phyloP scores from a whole-genome alignment of 2,888 invertebrate species.

The Phalera bucephala region DNA sequence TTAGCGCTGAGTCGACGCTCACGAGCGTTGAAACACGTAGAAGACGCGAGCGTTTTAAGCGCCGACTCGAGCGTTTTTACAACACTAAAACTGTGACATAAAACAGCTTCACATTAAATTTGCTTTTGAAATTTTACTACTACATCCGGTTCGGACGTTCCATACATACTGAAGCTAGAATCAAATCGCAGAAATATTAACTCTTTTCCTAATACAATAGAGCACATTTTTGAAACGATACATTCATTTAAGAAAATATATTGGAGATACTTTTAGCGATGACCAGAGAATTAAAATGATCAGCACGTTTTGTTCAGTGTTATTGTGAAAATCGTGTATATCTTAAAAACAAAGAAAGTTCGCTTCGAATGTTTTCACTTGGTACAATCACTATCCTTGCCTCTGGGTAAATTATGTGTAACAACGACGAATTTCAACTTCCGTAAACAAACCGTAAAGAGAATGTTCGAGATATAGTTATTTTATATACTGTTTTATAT shows the following conservation, averaged over 20 bases:
- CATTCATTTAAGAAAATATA: neutral
- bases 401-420: constrained; percentile 6
- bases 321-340: constrained; percentile 15
- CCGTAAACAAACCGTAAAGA: neutral
- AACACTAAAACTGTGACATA: too few relatives aligned
- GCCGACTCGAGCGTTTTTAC: too few relatives aligned
- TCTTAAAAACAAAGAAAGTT: constrained; percentile 14
- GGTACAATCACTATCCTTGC: constrained; percentile 4
- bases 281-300: constrained; percentile 25
- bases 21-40: too few relatives aligned
- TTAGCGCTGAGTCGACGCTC: too few relatives aligned
- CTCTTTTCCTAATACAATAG: constrained; percentile 7
- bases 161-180: constrained; percentile 35
- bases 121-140: constrained; percentile 31
- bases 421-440: neutral
- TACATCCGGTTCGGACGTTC: constrained; percentile 59
- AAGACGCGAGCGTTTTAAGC: too few relatives aligned
- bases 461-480: too few relatives aligned
- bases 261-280: constrained; percentile 9
- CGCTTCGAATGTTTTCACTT: constrained; percentile 23
- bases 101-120: constrained; percentile 6
- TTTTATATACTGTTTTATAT: too few relatives aligned
- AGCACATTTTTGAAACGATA: constrained; percentile 9
- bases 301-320: constrained; percentile 7
- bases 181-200: constrained; percentile 10